Conservation (phyloP, 2,888 invertebrate genomes). For the Chrysolina oricalcia region DNA sequence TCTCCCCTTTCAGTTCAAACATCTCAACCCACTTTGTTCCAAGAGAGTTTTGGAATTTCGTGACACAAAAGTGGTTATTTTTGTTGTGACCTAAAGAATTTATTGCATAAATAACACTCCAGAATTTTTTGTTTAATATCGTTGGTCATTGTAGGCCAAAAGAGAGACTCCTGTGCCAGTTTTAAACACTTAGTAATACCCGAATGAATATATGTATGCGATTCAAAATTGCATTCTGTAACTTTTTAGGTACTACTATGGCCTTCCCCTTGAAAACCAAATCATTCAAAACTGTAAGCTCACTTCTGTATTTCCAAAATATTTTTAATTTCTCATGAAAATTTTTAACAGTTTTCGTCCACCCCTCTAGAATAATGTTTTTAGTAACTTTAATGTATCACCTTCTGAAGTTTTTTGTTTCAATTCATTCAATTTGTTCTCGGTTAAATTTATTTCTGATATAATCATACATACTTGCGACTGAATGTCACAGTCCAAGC, state of each 20-base stretch:
- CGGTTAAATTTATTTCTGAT: conserved; percentile 38
- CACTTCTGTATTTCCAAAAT: conserved; percentile 43
- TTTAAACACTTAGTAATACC: conserved; percentile 55
- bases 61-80: conserved; percentile 40
- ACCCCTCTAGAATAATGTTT: conserved; percentile 54
- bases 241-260: too few relatives aligned
- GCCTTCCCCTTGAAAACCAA: too few relatives aligned
- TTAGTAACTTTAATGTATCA: conserved; percentile 50
- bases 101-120: too few relatives aligned
- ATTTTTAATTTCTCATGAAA: conserved; percentile 37
- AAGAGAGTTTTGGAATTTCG: conserved; percentile 41
- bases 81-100: conserved; percentile 31
- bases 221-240: conserved; percentile 42
- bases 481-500: conserved; percentile 26
- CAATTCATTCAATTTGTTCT: conserved; percentile 41
- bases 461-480: conserved; percentile 43
- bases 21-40: conserved; percentile 41
- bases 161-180: too few relatives aligned
- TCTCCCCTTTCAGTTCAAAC: too few relatives aligned
- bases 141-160: too few relatives aligned
- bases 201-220: conserved; percentile 45
- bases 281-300: too few relatives aligned
- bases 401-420: conserved; percentile 44
- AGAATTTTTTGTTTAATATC: too few relatives aligned
- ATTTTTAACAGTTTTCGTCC: conserved; percentile 53